These are phyloP conservation scores for Exocentrus adspersus DNA, from an alignment of 2,888 invertebrate species.

Conservation along the genomic window DNA sequence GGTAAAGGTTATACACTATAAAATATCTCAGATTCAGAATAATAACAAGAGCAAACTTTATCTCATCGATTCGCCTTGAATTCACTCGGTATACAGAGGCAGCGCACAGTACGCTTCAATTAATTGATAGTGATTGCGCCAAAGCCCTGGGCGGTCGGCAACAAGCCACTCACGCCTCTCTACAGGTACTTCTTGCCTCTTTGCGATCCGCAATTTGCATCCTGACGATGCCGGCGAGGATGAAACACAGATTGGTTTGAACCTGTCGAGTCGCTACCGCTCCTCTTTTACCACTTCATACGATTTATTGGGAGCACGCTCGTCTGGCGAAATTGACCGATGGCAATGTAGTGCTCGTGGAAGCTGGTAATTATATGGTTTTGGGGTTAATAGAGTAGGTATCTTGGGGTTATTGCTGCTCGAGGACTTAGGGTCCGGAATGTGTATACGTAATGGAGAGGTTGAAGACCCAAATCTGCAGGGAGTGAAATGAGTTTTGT, in stretches of 20 bases:
- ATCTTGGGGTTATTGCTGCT: not conserved
- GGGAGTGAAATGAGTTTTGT: no score
- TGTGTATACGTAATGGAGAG: no score
- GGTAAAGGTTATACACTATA: no score
- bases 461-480: no score
- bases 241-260: not conserved
- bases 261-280: slow-evolving; percentile 21
- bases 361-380: not conserved
- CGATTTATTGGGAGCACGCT: slow-evolving; percentile 11
- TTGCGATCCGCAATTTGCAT: slow-evolving; percentile 8
- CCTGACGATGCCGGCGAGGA: slow-evolving; percentile 23
- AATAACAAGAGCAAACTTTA: no score
- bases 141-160: slow-evolving; percentile 42
- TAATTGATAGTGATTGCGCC: slow-evolving; percentile 41
- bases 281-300: slow-evolving; percentile 6
- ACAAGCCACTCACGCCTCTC: slow-evolving; percentile 35
- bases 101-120: slow-evolving; percentile 45
- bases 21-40: no score
- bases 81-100: slow-evolving; percentile 40
- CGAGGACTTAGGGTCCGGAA: no score
- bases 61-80: slow-evolving; percentile 40
- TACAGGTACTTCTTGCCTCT: slow-evolving; percentile 15
- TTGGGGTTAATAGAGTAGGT: slow-evolving; percentile 1
- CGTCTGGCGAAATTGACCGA: slow-evolving; percentile 2
- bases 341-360: not conserved